Evolutionary conservation across 1,140 invertebrate species (phyloP).

Genomic region (Panulirus ornatus): DNA sequence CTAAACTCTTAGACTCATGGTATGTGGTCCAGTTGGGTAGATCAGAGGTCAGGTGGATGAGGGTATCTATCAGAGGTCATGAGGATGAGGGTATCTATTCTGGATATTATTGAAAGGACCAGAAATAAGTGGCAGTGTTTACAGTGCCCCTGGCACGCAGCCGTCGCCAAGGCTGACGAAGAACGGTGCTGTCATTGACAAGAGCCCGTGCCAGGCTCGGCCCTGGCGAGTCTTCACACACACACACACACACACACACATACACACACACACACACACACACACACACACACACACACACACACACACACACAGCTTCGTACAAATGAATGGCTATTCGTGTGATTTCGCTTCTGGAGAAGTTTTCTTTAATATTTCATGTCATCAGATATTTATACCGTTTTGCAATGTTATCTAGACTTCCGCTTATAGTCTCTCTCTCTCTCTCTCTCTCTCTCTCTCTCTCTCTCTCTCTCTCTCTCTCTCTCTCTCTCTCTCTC

Average conservation of each 20-base stretch:
- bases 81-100: not conserved
- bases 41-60: not conserved
- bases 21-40: not conserved
- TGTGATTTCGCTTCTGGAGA: not conserved
- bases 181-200: not conserved
- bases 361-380: not conserved
- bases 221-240: too few relatives aligned
- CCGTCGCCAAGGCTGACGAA: not conserved
- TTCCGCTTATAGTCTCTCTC: too few relatives aligned
- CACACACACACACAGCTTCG: slow-evolving; percentile 1
- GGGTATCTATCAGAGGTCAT: not conserved
- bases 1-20: too few relatives aligned
- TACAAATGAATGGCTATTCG: too few relatives aligned
- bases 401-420: not conserved
- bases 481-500: not conserved
- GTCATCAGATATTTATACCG: not conserved
- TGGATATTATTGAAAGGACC: too few relatives aligned
- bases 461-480: not conserved
- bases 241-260: not conserved
- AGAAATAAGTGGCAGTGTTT: too few relatives aligned
- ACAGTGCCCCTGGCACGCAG: too few relatives aligned
- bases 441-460: not conserved
- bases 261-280: slow-evolving; percentile 10
- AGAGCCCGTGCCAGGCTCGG: too few relatives aligned
- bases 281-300: slow-evolving; percentile 11